These are phyloP conservation scores for Muscicapa adusta DNA, from an alignment of 2,113 vertebrate species.

Conservation along the genomic window DNA sequence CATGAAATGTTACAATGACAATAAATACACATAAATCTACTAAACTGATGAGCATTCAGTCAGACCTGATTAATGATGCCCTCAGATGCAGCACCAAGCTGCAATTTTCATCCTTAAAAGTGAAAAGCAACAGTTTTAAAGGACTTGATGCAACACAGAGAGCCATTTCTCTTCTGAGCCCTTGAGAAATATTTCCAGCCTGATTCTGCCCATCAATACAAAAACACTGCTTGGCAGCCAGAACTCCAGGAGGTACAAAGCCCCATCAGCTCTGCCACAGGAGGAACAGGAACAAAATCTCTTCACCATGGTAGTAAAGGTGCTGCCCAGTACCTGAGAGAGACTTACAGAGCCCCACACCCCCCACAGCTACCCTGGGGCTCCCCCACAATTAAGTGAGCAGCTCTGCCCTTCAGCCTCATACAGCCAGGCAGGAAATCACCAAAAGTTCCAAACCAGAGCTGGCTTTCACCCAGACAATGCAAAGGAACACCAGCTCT, in stretches of 20 bases:
- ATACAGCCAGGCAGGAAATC: not conserved
- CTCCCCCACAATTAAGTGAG: not conserved
- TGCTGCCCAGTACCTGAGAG: not conserved
- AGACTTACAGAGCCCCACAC: not conserved
- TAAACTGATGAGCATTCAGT: slow-evolving; percentile 11
- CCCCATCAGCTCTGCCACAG: not conserved
- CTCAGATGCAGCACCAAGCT: slow-evolving; percentile 12
- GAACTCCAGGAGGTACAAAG: not conserved
- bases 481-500: not conserved
- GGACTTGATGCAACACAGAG: not conserved
- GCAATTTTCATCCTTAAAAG: slow-evolving; percentile 10
- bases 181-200: not conserved
- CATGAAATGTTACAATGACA: slow-evolving; percentile 33
- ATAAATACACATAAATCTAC: slow-evolving; percentile 48
- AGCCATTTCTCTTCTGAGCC: not conserved
- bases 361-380: not conserved
- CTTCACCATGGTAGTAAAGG: not conserved
- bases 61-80: slow-evolving; percentile 28
- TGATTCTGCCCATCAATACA: not conserved
- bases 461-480: not conserved
- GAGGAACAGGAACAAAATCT: not conserved
- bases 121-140: slow-evolving; percentile 33
- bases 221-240: not conserved
- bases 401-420: not conserved
- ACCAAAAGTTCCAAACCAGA: not conserved